Evolutionary conservation across 2,888 invertebrate genomes (phyloP).

Genomic region (Hyles lineata): DNA sequence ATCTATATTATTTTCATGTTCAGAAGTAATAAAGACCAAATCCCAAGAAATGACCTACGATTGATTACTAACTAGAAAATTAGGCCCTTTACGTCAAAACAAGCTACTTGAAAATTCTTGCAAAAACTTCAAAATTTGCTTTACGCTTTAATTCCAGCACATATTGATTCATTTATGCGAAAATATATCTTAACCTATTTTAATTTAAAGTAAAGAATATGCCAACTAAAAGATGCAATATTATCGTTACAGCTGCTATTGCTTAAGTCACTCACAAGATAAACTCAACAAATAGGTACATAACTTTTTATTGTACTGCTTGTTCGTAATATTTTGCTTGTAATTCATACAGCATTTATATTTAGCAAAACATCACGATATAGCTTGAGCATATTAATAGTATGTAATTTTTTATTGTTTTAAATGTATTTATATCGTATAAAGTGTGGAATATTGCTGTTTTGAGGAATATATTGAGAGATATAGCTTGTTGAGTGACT

Average conservation of each 20-base stretch:
- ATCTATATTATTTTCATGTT: too few species aligned
- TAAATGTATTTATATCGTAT: constrained; percentile 40
- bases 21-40: too few species aligned
- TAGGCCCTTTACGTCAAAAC: too few species aligned
- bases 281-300: constrained; percentile 82
- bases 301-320: constrained; percentile 72
- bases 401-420: constrained; percentile 37
- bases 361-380: constrained; percentile 40
- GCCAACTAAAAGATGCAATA: constrained; percentile 65
- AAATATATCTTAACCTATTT: background rate
- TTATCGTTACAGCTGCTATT: constrained; percentile 84
- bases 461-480: constrained; percentile 29
- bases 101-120: too few species aligned
- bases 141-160: background rate
- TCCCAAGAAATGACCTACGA: too few species aligned
- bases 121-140: background rate
- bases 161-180: background rate
- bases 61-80: too few species aligned
- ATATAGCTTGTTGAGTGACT: constrained; percentile 41
- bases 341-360: constrained; percentile 42
- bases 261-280: constrained; percentile 83
- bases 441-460: constrained; percentile 37
- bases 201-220: constrained; percentile 43
- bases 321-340: constrained; percentile 63
- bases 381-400: constrained; percentile 43